Evolutionary conservation across 2,797 vertebrate genomes (phyloP), one percentile per base, ranked within the genome.

Genomic region (Phalloptychus januarius): DNA sequence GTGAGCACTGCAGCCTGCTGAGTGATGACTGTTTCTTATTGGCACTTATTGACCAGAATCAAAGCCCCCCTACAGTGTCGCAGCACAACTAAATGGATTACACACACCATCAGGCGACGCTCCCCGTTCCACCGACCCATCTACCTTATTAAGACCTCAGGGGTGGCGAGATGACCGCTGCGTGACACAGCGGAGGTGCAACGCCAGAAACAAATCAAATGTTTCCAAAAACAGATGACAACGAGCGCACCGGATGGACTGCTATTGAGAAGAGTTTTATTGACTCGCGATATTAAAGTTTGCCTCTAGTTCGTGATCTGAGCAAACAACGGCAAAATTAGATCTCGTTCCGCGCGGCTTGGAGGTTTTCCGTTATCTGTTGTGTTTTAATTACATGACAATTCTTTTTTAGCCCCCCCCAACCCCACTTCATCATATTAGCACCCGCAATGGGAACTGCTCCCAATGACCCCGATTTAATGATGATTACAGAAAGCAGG

Each of bases 61-160:
- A 92, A 94, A 92, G 87, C 87, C 92, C 93, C 83, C 94, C 90
- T 86, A 83, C 91, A 72, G 89, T 87, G 90, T 89, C 88, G 88
- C 91, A 88, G 93, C 93, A 82, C 74, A 83, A 79, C 91, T 92
- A 93, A 94, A 94, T 89, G 94, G 92, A 95, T 94, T 92, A 94
- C 88, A 91, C 87, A 90, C 88, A 79, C 91, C 91, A 91, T 90
- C 91, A 87, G 85, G 54, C 10, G 73, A 85, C 83, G 78, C 74
- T 45, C 42, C 85, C 91, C 91, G 90, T 92, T 84, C 85, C 85
- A 20, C 69, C 33, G 40, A 84, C 82, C 85, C 83, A 85, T 90
- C 83, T 80, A 82, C 80, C 91, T 90, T 87, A 76, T 77, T 67
- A 87, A 88, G 86, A 88, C 83, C 88, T 71, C 83, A 2, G 76